phyloP scores from a whole-genome alignment of 2,113 vertebrate genomes.

The Centrocercus urophasianus region DNA sequence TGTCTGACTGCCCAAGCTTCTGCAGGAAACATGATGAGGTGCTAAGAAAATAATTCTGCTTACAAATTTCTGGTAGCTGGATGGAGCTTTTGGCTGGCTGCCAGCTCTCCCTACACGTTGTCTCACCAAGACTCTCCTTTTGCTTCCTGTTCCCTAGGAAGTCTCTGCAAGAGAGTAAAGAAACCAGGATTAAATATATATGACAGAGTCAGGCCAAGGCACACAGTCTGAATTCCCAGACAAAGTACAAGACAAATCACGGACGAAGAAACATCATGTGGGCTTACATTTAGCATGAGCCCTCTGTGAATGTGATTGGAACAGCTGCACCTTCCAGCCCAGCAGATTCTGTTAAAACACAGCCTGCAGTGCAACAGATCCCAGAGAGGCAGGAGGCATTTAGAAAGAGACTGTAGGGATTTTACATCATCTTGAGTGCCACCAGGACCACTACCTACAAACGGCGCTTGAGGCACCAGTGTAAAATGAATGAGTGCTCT shows the following conservation, averaged over 20 bases:
- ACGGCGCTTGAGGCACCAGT: accelerated
- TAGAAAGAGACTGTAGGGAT: neutral
- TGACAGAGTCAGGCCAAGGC: constrained; percentile 24
- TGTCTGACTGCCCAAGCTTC: constrained; percentile 33
- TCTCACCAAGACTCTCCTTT: constrained; percentile 24
- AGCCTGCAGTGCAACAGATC: neutral
- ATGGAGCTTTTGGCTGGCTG: constrained; percentile 24
- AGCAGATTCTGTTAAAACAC: neutral
- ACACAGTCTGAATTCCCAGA: constrained; percentile 51
- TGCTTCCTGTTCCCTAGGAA: constrained; percentile 51
- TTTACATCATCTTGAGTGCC: neutral
- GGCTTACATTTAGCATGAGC: neutral
- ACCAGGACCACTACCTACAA: neutral
- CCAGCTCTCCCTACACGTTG: neutral
- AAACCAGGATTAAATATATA: constrained; percentile 49
- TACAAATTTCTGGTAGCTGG: constrained; percentile 40
- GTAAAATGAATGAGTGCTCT: neutral
- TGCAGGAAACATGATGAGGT: constrained; percentile 54
- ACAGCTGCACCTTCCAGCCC: constrained; percentile 2
- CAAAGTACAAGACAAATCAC: constrained; percentile 52
- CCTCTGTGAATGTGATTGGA: constrained; percentile 21
- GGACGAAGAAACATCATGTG: constrained; percentile 17
- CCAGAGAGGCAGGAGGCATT: neutral
- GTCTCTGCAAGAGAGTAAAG: neutral
- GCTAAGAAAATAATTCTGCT: constrained; percentile 67